Conservation (phyloP, 2,888 invertebrate species). For the Drosophila testacea region DNA sequence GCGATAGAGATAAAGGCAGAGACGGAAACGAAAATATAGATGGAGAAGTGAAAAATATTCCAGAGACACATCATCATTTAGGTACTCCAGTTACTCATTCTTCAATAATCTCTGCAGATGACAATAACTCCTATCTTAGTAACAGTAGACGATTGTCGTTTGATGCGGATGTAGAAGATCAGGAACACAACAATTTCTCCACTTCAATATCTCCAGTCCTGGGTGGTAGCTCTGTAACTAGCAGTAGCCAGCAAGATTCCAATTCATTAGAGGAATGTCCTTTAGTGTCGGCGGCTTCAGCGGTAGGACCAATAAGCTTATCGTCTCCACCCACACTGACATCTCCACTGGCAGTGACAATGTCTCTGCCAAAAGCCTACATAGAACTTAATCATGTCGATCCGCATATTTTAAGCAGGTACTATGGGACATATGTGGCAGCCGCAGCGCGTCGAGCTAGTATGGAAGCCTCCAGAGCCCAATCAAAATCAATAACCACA, state of each 20-base stretch:
- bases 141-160: conserved; percentile 46
- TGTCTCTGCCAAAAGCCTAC: conserved; percentile 41
- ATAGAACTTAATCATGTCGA: conserved; percentile 68
- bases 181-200: conserved; percentile 43
- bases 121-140: conserved; percentile 60
- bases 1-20: conserved; percentile 1
- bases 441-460: conserved; percentile 74
- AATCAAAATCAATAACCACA: conserved; percentile 28
- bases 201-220: conserved; percentile 41
- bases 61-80: no score
- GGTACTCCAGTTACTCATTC: no score
- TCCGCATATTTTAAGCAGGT: conserved; percentile 82
- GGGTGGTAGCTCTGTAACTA: conserved; percentile 45
- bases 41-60: conserved; percentile 28
- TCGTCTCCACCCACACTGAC: background rate
- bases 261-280: conserved; percentile 65
- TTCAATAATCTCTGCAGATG: background rate
- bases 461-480: conserved; percentile 51
- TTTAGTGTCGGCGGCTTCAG: no score
- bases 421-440: conserved; percentile 84
- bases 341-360: conserved; percentile 17
- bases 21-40: conserved; percentile 69
- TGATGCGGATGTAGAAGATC: conserved; percentile 55
- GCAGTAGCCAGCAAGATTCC: conserved; percentile 66
- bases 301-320: no score